Evolutionary conservation across 2,888 invertebrate species (phyloP).

Genomic region (Conus canariensis): DNA sequence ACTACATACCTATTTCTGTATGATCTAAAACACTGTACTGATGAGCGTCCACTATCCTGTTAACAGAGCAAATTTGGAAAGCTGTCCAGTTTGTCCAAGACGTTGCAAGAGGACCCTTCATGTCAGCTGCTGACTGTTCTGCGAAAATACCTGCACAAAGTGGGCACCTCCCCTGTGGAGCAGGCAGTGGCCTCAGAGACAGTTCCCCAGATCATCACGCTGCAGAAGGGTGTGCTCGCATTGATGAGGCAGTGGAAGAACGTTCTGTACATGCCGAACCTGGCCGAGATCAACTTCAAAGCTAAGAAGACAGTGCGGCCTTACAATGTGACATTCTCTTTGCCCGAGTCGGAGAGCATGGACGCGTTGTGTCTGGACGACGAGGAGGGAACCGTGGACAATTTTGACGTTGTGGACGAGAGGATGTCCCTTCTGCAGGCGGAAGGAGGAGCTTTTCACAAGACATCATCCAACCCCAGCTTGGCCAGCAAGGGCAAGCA

Average conservation of each 20-base stretch:
- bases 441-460: conserved; percentile 75
- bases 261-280: conserved; percentile 93
- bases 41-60: no score
- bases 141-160: conserved; percentile 87
- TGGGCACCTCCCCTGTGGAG: conserved; percentile 88
- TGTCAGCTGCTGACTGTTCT: conserved; percentile 94
- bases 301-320: conserved; percentile 80
- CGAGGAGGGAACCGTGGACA: conserved; percentile 78
- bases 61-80: conserved; percentile 92
- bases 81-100: conserved; percentile 88
- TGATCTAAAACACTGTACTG: no score
- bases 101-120: conserved; percentile 96
- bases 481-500: conserved; percentile 50
- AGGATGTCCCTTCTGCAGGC: conserved; percentile 85
- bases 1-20: no score
- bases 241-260: conserved; percentile 98
- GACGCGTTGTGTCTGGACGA: conserved; percentile 63
- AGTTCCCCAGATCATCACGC: conserved; percentile 91
- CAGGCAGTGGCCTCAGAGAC: conserved; percentile 90
- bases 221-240: conserved; percentile 96
- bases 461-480: conserved; percentile 53
- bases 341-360: conserved; percentile 78
- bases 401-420: conserved; percentile 86
- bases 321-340: conserved; percentile 92
- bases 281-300: conserved; percentile 91